A percentile compares a stretch with the other conserved stretches of the same genome.
Conservation (phyloP, 2,113 vertebrate species). For the Pachyramphus minor region DNA sequence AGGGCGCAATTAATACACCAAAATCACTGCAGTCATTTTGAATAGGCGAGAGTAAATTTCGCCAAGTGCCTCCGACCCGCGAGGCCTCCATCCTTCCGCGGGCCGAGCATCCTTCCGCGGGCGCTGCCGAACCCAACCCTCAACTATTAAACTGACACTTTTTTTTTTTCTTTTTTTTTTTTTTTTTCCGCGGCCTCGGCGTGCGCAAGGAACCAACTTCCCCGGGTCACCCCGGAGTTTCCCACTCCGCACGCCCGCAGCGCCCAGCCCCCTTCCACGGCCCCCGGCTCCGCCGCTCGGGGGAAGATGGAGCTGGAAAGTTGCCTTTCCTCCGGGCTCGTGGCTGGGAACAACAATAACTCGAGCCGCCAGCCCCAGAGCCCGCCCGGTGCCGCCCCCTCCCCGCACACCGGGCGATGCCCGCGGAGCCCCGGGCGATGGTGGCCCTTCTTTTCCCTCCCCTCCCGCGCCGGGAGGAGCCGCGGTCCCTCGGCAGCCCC, state of each 20-base stretch:
- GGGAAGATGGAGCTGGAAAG: background rate
- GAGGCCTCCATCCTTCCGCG: background rate
- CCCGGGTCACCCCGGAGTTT: background rate
- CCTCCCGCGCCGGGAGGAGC: background rate
- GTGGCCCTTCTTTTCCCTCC: background rate
- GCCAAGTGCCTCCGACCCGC: conserved; percentile 3
- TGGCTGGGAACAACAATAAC: background rate
- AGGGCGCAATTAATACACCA: conserved; percentile 66
- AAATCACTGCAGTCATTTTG: conserved; percentile 71
- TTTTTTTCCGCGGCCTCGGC: rapidly evolving
- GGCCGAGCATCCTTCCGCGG: background rate
- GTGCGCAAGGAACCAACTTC: background rate
- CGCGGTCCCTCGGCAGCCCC: conserved; percentile 59
- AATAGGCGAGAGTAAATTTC: conserved; percentile 38
- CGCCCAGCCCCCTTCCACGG: background rate
- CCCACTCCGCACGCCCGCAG: background rate
- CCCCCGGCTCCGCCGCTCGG: background rate
- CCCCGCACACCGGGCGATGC: background rate
- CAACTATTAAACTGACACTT: background rate
- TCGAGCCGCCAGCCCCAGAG: background rate
- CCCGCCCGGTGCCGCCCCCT: background rate
- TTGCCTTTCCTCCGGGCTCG: background rate
- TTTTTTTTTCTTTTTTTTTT: background rate
- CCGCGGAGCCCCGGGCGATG: background rate
- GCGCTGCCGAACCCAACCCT: background rate